phyloP scores from a whole-genome alignment of 2,113 vertebrate genomes.

The Tricholaema leucomelas region DNA sequence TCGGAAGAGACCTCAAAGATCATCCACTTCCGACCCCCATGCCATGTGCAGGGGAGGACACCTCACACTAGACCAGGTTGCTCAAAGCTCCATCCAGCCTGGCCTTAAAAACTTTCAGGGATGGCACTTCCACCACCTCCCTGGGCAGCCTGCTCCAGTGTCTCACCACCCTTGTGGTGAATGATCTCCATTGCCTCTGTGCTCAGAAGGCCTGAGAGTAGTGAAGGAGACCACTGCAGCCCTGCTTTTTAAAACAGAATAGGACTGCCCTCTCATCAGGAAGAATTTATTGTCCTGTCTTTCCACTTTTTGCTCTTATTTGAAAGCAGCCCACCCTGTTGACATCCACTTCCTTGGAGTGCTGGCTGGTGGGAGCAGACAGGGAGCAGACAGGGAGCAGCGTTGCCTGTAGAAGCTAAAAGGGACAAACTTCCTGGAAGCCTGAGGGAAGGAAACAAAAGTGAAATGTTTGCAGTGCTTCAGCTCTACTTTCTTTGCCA shows the following conservation, averaged over 20 bases:
- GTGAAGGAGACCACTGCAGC: neutral
- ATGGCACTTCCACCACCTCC: too few species aligned
- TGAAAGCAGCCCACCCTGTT: neutral
- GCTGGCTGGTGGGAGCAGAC: neutral
- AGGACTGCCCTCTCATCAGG: neutral
- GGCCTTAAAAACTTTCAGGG: too few species aligned
- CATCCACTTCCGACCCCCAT: too few species aligned
- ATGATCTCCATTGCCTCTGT: neutral
- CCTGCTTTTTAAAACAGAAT: neutral
- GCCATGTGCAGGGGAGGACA: too few species aligned
- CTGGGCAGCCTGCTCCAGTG: too few species aligned
- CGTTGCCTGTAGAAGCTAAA: slow-evolving; percentile 52
- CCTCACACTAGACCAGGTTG: too few species aligned
- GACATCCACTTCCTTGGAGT: neutral
- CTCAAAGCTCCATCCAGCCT: too few species aligned
- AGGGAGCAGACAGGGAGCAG: neutral
- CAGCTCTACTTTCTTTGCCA: slow-evolving; percentile 64
- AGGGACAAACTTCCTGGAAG: slow-evolving; percentile 48
- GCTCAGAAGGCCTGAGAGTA: neutral
- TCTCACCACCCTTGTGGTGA: too few species aligned
- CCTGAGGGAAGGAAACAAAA: slow-evolving; percentile 69
- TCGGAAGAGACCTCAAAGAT: too few species aligned
- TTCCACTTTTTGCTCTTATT: neutral
- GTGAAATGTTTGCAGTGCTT: slow-evolving; percentile 66
- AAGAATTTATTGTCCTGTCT: neutral